phyloP scores from a whole-genome alignment of 1,140 invertebrate genomes.

The Formica selysi region DNA sequence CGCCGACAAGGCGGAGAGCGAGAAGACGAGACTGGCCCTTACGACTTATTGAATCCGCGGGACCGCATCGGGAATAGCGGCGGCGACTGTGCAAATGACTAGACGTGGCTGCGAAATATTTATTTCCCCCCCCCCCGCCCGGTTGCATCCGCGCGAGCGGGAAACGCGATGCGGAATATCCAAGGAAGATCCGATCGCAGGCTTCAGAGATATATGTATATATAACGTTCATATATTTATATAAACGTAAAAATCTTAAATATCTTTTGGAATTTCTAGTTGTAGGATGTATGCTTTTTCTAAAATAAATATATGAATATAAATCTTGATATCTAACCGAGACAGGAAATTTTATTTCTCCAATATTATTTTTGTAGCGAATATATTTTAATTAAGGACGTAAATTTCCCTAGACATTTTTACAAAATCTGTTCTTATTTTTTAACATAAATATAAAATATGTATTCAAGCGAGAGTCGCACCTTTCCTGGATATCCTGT shows the following conservation, averaged over 20 bases:
- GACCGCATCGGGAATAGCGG: conserved; percentile 51
- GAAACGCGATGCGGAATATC: neutral
- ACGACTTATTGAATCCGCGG: conserved; percentile 59
- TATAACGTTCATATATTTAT: neutral
- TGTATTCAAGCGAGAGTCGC: neutral
- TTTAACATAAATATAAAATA: neutral
- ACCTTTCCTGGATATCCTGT: neutral
- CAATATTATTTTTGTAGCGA: neutral
- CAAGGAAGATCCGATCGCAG: neutral
- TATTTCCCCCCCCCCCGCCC: conserved; percentile 19
- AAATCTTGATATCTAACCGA: neutral
- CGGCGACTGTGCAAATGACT: conserved; percentile 64
- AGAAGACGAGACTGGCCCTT: conserved; percentile 49
- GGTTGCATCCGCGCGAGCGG: neutral
- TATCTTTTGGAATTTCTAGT: neutral
- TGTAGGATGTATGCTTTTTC: neutral
- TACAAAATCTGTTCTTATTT: conserved; percentile 17
- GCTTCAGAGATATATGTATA: neutral
- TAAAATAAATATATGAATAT: neutral
- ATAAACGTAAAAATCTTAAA: neutral
- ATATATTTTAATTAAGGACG: neutral
- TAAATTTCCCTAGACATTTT: conserved; percentile 10
- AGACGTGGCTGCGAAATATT: conserved; percentile 58
- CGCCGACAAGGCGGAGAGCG: conserved; percentile 56
- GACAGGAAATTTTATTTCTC: neutral